A percentile compares a stretch with the other conserved stretches of the same genome.
Evolutionary conservation across 2,113 vertebrate species (phyloP).

Genomic region (Pleuronectes platessa): DNA sequence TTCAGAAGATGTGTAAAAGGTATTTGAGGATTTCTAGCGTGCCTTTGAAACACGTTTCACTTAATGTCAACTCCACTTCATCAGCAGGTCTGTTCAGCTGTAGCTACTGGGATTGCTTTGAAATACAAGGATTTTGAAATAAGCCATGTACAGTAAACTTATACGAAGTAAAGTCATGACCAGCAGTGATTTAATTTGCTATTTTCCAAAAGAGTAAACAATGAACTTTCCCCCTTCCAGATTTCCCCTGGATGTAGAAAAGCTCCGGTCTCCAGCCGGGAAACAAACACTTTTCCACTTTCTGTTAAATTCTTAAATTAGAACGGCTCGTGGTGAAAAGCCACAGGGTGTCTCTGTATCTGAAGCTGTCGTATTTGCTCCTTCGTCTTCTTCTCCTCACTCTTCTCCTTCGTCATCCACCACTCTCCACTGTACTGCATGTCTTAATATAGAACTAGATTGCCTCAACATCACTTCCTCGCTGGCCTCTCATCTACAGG

Average conservation of each 20-base stretch:
- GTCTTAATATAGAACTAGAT: constrained; percentile 25
- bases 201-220: not conserved
- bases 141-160: not conserved
- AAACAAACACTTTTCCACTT: not conserved
- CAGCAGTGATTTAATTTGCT: not conserved
- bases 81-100: too few species aligned
- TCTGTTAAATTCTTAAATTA: not conserved
- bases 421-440: not conserved
- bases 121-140: not conserved
- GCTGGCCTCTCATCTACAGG: constrained; percentile 38
- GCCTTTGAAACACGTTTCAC: too few species aligned
- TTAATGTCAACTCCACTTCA: too few species aligned
- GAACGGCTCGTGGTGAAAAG: not conserved
- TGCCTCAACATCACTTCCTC: constrained; percentile 18
- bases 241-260: not conserved
- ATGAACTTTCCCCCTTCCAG: not conserved
- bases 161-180: not conserved
- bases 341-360: not conserved
- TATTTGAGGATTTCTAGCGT: too few species aligned
- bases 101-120: too few species aligned
- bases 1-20: too few species aligned
- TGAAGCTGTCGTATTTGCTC: not conserved
- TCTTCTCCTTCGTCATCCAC: constrained; percentile 17
- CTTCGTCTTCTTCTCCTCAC: not conserved
- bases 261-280: not conserved